Percentiles rank a stretch among this genome's conserved stretches.
Conservation (phyloP, 2,888 invertebrate species). For the Perizoma flavofasciatum region DNA sequence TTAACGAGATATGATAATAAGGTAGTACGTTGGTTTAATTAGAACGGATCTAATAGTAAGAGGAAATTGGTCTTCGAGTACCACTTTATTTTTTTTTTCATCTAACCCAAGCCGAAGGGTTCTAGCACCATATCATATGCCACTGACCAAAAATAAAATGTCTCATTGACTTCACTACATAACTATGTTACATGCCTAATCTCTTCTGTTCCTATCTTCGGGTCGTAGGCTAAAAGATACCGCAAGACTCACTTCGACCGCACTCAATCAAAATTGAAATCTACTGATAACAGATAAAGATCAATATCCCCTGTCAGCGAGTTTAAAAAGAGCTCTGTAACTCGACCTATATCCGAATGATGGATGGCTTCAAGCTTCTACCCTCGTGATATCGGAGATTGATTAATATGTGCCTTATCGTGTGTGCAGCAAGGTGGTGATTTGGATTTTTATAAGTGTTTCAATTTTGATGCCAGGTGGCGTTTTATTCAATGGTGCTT, state of each 20-base stretch:
- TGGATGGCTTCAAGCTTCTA: conserved; percentile 60
- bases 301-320: conserved; percentile 47
- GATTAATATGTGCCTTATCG: conserved; percentile 43
- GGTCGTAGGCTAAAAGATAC: conserved; percentile 74
- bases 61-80: no score
- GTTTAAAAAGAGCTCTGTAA: conserved; percentile 54
- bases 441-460: conserved; percentile 10
- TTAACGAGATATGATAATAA: no score
- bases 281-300: conserved; percentile 48
- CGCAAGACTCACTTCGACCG: conserved; percentile 52
- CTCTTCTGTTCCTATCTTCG: conserved; percentile 63
- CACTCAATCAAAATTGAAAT: conserved; percentile 46
- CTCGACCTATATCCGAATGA: conserved; percentile 66
- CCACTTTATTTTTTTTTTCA: no score
- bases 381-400: conserved; percentile 50
- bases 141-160: conserved; percentile 4
- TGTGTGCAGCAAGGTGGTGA: conserved; percentile 30
- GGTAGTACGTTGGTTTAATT: no score
- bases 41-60: no score
- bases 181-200: conserved; percentile 60
- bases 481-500: conserved; percentile 11
- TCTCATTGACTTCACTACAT: conserved; percentile 14
- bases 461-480: conserved; percentile 25
- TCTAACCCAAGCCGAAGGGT: no score
- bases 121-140: no score